Conservation (phyloP, 2,888 invertebrate species). For the Syrphus vitripennis region DNA sequence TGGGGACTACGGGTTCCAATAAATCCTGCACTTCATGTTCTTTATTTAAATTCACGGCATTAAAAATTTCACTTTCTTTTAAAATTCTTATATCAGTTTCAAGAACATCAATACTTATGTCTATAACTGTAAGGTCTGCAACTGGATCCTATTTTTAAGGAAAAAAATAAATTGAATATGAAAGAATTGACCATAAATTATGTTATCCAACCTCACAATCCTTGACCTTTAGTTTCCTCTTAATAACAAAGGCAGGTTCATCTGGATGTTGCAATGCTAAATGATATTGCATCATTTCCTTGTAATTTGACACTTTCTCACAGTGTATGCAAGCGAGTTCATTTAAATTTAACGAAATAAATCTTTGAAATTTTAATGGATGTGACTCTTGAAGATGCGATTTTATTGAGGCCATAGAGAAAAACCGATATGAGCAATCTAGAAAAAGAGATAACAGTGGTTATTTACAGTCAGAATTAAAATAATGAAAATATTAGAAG, state of each 20-base stretch:
- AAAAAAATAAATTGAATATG: not conserved
- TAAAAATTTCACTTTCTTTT: not conserved
- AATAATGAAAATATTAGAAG: too few species aligned
- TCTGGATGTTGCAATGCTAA: slow-evolving; percentile 40
- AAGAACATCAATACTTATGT: not conserved
- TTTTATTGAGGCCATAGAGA: slow-evolving; percentile 7
- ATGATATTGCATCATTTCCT: slow-evolving; percentile 12
- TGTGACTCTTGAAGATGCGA: slow-evolving; percentile 23
- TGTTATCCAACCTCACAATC: not conserved
- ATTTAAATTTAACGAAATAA: not conserved
- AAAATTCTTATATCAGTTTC: not conserved
- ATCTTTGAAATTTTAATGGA: not conserved
- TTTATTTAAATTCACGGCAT: not conserved
- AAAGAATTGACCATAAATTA: not conserved
- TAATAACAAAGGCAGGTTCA: slow-evolving; percentile 10
- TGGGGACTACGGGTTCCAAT: not conserved
- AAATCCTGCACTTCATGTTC: not conserved
- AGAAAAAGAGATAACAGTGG: not conserved
- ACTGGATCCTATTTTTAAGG: slow-evolving; percentile 17
- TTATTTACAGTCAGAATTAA: too few species aligned
- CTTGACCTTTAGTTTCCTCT: not conserved
- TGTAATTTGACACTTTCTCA: not conserved
- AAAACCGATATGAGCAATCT: slow-evolving; percentile 34
- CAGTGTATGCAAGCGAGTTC: slow-evolving; percentile 41
- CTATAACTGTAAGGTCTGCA: slow-evolving; percentile 16